Evolutionary conservation across 2,888 invertebrate genomes (phyloP), one percentile per base, ranked within the genome.

Genomic region (Hofmannophila pseudospretella): DNA sequence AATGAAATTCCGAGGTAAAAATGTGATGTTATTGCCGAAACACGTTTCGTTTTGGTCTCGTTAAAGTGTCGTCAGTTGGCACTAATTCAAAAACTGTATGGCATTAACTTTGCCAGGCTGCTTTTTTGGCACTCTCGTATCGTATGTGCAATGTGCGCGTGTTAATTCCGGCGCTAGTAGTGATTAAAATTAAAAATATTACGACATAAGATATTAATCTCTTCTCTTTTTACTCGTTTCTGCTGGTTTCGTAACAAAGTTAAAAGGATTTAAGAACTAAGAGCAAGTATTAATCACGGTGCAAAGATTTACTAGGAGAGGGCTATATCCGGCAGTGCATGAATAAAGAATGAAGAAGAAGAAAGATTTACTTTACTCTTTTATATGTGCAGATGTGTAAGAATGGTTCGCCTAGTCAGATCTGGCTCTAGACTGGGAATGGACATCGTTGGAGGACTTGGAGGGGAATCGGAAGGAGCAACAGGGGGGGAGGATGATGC

Each of bases 381-480:
- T n/a, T n/a, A n/a, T 22, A 9, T 34, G 7, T 9, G 14, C 55
- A 87, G 87, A 55, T 85, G 84, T 45, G 77, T 87, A 8, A 73
- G 88, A 7, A 87, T 87, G 75, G 87, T 88, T 1, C 72, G 84
- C 0, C 63, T 88, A 0, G 81, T 85, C 3, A 76, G 88, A 1
- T 79, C 86, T 0, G 88, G 88, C 1, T 87, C 88, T 7, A 72
- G 87, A 11, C 69, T 88, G 4, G 88, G 88, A 3, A 88, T 88
- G 88, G 88, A 88, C 54, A 88, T 88, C 20, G 87, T 88, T 0
- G 88, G 88, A 0, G 88, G 88, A 0, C 52, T 86, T 2, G 88
- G 87, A 0, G 85, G 82, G 0, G 86, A 85, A 26, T 52, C 58
- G 4, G 80, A 85, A 28, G 58, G 64, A 10, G 54, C 53, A 14